phyloP scores from a whole-genome alignment of 2,113 vertebrate genomes.

The Glaucomys volans region DNA sequence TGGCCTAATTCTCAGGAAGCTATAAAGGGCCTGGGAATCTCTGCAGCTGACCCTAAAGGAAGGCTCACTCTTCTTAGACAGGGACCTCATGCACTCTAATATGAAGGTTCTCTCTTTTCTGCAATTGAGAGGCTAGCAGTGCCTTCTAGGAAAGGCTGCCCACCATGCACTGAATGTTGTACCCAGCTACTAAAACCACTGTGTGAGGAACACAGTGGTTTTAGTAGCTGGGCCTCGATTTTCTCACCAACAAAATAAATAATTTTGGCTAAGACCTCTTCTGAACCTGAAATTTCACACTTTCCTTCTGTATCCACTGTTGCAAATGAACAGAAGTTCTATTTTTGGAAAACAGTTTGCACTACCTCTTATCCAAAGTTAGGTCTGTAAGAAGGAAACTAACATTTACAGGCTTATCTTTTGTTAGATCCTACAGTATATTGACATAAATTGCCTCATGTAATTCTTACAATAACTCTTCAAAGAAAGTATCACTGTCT shows the following conservation, averaged over 20 bases:
- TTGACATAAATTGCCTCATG: not conserved
- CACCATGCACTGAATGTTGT: not conserved
- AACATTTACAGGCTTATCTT: not conserved
- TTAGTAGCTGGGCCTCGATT: not conserved
- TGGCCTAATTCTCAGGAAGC: not conserved
- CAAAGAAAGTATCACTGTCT: not conserved
- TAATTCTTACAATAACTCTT: not conserved
- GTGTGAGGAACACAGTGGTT: too few relatives aligned
- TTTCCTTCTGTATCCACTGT: not conserved
- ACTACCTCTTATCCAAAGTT: not conserved
- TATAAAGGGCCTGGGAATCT: not conserved
- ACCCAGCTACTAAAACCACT: not conserved
- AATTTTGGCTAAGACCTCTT: not conserved
- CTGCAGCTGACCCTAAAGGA: not conserved
- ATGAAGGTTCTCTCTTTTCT: not conserved
- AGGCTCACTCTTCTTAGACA: not conserved
- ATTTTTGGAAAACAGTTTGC: slow-evolving; percentile 11
- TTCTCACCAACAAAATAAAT: not conserved
- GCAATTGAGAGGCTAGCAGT: not conserved
- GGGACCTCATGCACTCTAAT: not conserved
- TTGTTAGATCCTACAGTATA: not conserved
- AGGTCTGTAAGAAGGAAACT: not conserved
- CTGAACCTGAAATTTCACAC: not conserved
- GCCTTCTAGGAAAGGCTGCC: not conserved
- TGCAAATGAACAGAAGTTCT: not conserved